Evolutionary conservation across 2,888 invertebrate genomes (phyloP).

Genomic region (Cantharis rufa): DNA sequence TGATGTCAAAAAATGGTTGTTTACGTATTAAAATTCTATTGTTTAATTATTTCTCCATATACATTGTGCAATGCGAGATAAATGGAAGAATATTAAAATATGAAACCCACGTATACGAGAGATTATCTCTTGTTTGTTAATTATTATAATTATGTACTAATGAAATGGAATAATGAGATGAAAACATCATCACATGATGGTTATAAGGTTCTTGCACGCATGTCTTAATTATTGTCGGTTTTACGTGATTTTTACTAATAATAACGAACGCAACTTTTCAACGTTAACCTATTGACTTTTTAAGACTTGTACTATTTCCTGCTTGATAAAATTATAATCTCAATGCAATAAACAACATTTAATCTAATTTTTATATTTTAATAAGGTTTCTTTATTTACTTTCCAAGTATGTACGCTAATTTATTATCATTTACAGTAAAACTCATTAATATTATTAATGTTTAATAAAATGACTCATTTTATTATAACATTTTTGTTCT

Average conservation of each 20-base stretch:
- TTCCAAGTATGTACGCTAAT: background rate
- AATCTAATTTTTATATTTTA: constrained; percentile 9
- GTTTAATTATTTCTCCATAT: background rate
- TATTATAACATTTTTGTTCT: background rate
- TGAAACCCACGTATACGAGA: constrained; percentile 23
- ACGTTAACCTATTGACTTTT: constrained; percentile 27
- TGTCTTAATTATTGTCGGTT: constrained; percentile 18
- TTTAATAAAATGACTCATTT: background rate
- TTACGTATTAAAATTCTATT: background rate
- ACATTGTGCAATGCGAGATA: constrained; percentile 1
- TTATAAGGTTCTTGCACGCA: constrained; percentile 25
- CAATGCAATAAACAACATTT: constrained; percentile 13
- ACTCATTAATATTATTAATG: background rate
- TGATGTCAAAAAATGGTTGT: background rate
- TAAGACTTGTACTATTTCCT: constrained; percentile 22
- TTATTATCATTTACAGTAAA: background rate
- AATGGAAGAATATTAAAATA: constrained; percentile 9
- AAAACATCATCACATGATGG: constrained; percentile 27
- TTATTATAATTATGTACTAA: constrained; percentile 12
- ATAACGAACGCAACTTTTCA: constrained; percentile 21
- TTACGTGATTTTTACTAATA: constrained; percentile 25
- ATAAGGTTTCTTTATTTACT: background rate
- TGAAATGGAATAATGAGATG: constrained; percentile 25
- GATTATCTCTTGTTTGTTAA: constrained; percentile 26
- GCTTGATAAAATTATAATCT: constrained; percentile 24